Percentiles rank a stretch among this genome's conserved stretches.
Evolutionary conservation across 2,797 vertebrate species (phyloP).

Genomic region (Vespertilio murinus): DNA sequence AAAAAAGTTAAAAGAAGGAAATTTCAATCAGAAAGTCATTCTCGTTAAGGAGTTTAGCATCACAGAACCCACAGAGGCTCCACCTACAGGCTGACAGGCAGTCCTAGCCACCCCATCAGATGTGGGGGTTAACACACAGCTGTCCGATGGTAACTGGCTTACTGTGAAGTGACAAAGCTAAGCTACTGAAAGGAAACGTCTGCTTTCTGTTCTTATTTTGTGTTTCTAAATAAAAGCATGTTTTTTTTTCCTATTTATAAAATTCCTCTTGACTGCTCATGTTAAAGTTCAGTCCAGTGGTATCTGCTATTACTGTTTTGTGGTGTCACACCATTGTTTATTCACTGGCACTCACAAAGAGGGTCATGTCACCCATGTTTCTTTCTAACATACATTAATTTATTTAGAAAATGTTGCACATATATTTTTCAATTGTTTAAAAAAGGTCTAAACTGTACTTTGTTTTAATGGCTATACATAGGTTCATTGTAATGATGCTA

Average conservation of each 20-base stretch:
- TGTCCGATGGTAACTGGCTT: fast-evolving
- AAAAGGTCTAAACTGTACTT: neutral
- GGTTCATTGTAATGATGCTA: neutral
- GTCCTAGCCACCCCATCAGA: too few species aligned
- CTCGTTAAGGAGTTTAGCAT: neutral
- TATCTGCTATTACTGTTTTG: fast-evolving
- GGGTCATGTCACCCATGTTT: fast-evolving
- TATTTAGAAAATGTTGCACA: neutral
- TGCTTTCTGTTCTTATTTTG: neutral
- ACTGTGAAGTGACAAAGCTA: fast-evolving
- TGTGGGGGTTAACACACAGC: fast-evolving
- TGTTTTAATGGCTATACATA: neutral
- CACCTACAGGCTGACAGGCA: fast-evolving
- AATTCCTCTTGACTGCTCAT: neutral
- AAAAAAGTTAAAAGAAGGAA: neutral
- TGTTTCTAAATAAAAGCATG: neutral
- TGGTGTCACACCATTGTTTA: fast-evolving
- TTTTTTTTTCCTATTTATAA: neutral
- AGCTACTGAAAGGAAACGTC: too few species aligned
- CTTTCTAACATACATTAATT: neutral
- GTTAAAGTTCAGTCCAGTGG: neutral
- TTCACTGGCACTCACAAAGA: fast-evolving
- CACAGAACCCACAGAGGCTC: neutral
- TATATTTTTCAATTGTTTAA: neutral
- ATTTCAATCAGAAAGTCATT: neutral